Conservation (phyloP, 2,797 vertebrate species). For the Ctenochaetus hawaiiensis region DNA sequence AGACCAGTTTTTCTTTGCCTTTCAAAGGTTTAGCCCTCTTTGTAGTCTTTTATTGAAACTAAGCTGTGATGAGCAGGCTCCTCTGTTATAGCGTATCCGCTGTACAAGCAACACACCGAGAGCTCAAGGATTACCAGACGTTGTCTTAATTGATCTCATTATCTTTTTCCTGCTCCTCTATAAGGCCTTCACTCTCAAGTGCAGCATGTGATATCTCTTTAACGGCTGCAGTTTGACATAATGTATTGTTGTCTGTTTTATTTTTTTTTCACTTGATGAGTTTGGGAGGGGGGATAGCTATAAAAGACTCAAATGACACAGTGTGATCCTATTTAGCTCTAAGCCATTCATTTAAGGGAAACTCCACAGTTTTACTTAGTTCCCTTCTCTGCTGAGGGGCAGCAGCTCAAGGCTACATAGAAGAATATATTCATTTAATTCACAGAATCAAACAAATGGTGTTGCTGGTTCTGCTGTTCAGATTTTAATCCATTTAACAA, state of each 20-base stretch:
- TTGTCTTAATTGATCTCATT: constrained; percentile 84
- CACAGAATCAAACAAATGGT: too few species aligned
- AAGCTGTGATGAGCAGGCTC: constrained; percentile 68
- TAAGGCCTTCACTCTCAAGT: constrained; percentile 51
- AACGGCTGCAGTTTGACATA: constrained; percentile 43
- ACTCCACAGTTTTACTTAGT: not conserved
- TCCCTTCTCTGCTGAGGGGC: not conserved
- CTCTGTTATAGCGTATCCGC: constrained; percentile 54
- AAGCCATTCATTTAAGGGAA: not conserved
- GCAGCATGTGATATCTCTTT: constrained; percentile 49
- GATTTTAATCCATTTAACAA: too few species aligned
- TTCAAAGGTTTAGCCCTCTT: constrained; percentile 63
- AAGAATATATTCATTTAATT: too few species aligned
- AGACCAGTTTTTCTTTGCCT: constrained; percentile 50
- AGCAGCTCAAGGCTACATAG: not conserved
- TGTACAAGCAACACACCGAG: constrained; percentile 40
- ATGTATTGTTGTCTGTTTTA: constrained; percentile 29
- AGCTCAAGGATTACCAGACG: constrained; percentile 71
- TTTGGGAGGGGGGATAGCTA: not conserved
- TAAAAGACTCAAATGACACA: constrained; percentile 18
- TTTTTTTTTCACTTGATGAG: constrained; percentile 5
- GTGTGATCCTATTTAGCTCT: constrained; percentile 2
- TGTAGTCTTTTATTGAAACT: constrained; percentile 66
- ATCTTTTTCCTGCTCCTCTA: constrained; percentile 64
- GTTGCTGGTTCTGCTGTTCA: too few species aligned